Percentiles rank a stretch among this genome's conserved stretches.
phyloP scores from a whole-genome alignment of 2,888 invertebrate genomes.

The Scrobipalpa costella region DNA sequence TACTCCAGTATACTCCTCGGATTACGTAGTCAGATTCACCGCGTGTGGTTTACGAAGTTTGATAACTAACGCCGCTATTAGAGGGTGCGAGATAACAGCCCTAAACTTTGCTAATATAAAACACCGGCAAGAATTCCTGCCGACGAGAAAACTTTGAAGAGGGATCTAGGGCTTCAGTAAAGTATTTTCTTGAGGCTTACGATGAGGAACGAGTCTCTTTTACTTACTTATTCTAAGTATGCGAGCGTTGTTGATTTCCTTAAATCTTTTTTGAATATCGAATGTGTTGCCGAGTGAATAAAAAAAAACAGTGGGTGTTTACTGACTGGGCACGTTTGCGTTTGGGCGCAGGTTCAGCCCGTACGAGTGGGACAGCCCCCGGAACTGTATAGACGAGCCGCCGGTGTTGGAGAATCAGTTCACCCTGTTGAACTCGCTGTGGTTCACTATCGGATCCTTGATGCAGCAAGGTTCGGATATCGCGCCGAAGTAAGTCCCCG shows the following conservation, averaged over 20 bases:
- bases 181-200: background rate
- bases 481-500: slow-evolving; percentile 90
- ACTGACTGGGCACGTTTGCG: slow-evolving; percentile 68
- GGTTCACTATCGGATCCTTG: slow-evolving; percentile 96
- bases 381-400: slow-evolving; percentile 91
- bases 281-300: slow-evolving; percentile 14
- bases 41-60: slow-evolving; percentile 27
- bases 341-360: slow-evolving; percentile 90
- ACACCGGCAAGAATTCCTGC: slow-evolving; percentile 14
- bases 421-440: slow-evolving; percentile 94
- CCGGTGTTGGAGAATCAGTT: slow-evolving; percentile 94
- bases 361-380: slow-evolving; percentile 96
- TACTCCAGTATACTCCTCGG: slow-evolving; percentile 10
- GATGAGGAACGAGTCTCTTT: background rate
- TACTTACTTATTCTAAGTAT: background rate
- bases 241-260: background rate
- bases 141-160: slow-evolving; percentile 13
- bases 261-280: slow-evolving; percentile 1
- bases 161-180: background rate
- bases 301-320: background rate
- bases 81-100: slow-evolving; percentile 23
- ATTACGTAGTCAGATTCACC: slow-evolving; percentile 27
- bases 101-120: slow-evolving; percentile 27
- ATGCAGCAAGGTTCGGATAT: slow-evolving; percentile 97
- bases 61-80: slow-evolving; percentile 26